Evolutionary conservation across 2,797 vertebrate genomes (phyloP).

Genomic region (Labeo calbasu): DNA sequence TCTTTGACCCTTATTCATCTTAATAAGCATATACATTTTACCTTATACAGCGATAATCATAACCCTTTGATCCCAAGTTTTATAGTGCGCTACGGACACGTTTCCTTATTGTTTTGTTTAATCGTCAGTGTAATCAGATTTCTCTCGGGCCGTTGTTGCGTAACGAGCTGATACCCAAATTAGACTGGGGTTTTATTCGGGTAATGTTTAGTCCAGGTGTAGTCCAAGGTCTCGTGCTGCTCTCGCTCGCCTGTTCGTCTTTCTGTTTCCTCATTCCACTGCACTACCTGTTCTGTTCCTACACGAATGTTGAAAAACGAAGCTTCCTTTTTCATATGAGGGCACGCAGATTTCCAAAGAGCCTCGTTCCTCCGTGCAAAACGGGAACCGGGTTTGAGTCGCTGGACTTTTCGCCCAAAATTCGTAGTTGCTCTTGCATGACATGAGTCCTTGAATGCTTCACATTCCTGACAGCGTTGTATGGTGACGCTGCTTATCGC

Average conservation of each 20-base stretch:
- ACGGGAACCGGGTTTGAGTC: not conserved
- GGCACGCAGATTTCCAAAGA: not conserved
- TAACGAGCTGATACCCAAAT: not conserved
- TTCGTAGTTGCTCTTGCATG: not conserved
- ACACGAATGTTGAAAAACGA: not conserved
- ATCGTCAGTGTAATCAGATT: not conserved
- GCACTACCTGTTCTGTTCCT: slow-evolving; percentile 28
- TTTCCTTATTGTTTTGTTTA: not conserved
- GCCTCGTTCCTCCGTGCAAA: not conserved
- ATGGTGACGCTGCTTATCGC: not conserved
- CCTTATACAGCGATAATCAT: too few species aligned
- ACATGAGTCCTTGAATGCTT: not conserved
- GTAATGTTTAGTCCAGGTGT: not conserved
- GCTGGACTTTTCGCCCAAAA: not conserved
- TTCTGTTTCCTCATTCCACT: slow-evolving; percentile 48
- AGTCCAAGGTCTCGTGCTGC: not conserved
- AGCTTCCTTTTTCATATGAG: slow-evolving; percentile 16
- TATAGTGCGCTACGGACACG: not conserved
- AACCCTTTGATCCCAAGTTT: not conserved
- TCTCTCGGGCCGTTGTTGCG: not conserved
- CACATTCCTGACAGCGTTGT: not conserved
- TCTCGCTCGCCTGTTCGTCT: not conserved
- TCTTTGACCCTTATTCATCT: not conserved
- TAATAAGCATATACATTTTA: too few species aligned
- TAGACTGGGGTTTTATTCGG: not conserved